phyloP scores from a whole-genome alignment of 2,797 vertebrate species.

The Tinamus major region DNA sequence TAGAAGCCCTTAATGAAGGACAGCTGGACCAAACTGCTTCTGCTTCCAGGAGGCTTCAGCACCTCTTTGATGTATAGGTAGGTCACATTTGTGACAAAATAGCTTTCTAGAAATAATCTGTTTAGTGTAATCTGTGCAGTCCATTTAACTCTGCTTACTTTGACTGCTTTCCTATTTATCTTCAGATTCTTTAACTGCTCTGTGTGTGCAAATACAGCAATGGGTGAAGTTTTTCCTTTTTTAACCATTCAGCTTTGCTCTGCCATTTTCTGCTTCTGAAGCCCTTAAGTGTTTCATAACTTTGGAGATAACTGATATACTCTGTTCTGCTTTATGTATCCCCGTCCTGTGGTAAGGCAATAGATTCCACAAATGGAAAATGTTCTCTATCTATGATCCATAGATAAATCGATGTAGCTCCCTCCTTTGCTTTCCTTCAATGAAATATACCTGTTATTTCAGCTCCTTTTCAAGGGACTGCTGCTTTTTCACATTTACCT shows the following conservation, averaged over 20 bases:
- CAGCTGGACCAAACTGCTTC: constrained; percentile 36
- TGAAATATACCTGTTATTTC: neutral
- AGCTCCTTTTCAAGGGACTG: neutral
- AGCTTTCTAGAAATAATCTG: neutral
- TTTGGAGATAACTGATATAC: neutral
- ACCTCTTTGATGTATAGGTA: constrained; percentile 4
- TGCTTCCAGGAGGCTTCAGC: constrained; percentile 12
- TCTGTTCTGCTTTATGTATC: neutral
- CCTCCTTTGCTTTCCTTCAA: neutral
- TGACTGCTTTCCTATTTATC: neutral
- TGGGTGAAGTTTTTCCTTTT: neutral
- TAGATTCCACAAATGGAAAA: neutral
- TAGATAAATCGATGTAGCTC: neutral
- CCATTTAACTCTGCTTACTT: neutral
- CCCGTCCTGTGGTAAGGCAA: neutral
- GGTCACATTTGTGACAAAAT: neutral
- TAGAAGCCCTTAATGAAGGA: constrained; percentile 27
- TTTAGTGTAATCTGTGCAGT: neutral
- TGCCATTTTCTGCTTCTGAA: neutral
- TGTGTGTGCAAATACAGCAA: neutral
- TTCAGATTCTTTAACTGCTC: neutral
- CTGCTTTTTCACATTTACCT: neutral
- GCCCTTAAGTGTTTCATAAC: neutral
- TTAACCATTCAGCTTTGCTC: neutral
- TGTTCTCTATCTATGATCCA: neutral